Percentiles rank a stretch among this genome's conserved stretches.
Evolutionary conservation across 2,888 invertebrate genomes (phyloP).

Genomic region (Troilus luridus): DNA sequence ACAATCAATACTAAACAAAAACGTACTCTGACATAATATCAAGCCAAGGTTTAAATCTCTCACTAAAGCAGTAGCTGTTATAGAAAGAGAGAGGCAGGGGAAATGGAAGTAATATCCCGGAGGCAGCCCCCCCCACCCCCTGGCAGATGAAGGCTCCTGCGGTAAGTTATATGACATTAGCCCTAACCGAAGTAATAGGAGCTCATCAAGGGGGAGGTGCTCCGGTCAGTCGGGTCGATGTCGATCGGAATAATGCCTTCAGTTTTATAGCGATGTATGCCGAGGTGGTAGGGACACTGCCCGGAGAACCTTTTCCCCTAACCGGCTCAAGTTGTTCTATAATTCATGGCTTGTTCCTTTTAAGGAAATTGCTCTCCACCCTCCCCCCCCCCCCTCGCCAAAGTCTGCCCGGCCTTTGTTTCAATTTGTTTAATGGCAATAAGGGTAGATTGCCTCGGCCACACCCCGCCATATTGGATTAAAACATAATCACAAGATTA

Average conservation of each 20-base stretch:
- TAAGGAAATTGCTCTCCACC: slow-evolving; percentile 64
- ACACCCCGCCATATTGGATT: slow-evolving; percentile 65
- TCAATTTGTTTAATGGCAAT: slow-evolving; percentile 65
- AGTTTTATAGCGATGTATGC: slow-evolving; percentile 23
- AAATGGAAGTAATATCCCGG: slow-evolving; percentile 24
- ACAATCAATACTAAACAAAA: neutral
- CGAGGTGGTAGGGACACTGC: slow-evolving; percentile 49
- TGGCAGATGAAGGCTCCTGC: neutral
- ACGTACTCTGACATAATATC: neutral
- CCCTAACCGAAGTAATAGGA: slow-evolving; percentile 27
- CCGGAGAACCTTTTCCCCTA: slow-evolving; percentile 63
- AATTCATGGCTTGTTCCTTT: slow-evolving; percentile 65
- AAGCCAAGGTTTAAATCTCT: neutral
- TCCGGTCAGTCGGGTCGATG: neutral
- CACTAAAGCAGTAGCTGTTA: neutral
- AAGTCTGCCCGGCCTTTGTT: slow-evolving; percentile 62
- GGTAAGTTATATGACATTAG: slow-evolving; percentile 34
- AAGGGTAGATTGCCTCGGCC: slow-evolving; percentile 64
- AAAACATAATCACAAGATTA: slow-evolving; percentile 65
- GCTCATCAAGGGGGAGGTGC: slow-evolving; percentile 10
- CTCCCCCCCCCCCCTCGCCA: slow-evolving; percentile 47
- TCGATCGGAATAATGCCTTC: slow-evolving; percentile 36
- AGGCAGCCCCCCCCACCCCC: neutral
- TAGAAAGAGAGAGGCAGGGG: neutral
- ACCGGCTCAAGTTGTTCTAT: slow-evolving; percentile 63